These are phyloP conservation scores for Tetrax tetrax DNA, from an alignment of 2,113 vertebrate species.

Conservation along the genomic window DNA sequence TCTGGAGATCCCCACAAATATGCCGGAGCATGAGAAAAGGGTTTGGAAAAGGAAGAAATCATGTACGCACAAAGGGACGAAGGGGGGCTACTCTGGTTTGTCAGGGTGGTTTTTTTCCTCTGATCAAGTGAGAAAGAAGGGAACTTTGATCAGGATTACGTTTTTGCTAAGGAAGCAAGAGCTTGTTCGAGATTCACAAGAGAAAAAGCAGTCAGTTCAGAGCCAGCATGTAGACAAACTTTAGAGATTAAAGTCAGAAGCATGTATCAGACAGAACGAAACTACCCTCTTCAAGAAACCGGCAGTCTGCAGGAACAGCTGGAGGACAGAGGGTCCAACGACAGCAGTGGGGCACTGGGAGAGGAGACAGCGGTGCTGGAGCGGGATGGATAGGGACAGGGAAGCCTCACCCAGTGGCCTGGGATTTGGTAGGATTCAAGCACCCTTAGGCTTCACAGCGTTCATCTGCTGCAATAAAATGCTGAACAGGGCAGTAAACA, in stretches of 20 bases:
- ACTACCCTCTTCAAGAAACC: background rate
- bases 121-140: background rate
- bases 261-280: background rate
- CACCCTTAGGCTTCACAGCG: background rate
- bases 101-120: background rate
- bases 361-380: background rate
- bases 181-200: background rate
- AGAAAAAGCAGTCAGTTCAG: background rate
- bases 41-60: background rate
- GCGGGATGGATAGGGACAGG: background rate
- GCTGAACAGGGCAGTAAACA: background rate
- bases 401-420: background rate
- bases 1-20: rapidly evolving
- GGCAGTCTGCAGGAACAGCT: background rate
- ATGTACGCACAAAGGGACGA: rapidly evolving
- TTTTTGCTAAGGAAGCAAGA: background rate
- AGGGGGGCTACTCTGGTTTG: background rate
- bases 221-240: background rate
- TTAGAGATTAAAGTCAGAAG: background rate
- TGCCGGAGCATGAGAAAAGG: background rate
- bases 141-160: background rate
- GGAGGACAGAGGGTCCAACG: background rate
- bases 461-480: background rate
- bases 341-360: background rate
- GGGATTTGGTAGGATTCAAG: background rate